Base-by-base conservation (phyloP, 1,140 invertebrate genomes). In the Calycopis cecrops region DNA sequence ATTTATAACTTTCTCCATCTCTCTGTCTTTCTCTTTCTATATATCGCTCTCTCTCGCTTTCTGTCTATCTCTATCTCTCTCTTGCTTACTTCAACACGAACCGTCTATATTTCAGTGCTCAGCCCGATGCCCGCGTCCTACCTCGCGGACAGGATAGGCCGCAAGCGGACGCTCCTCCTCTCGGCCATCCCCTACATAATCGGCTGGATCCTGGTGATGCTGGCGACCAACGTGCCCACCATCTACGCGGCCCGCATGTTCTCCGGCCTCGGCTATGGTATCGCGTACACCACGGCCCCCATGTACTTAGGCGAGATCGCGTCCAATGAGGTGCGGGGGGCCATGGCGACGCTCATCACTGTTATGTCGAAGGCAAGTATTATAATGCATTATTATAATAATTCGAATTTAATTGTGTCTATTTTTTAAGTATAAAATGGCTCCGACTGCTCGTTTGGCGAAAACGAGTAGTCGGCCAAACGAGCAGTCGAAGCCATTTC, bases 221-320 rank as follows among this genome's bases (percentile, higher is more conserved):
- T 90, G 52, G 85, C 89, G 3, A 72, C 73, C 44, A 87, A 87
- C 4, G 82, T 90, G 0, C 48, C 66, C 0, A 84, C 86, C 14
- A 82, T 92, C 6, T 92, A 92, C 66, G 65, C 88, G 3, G 85
- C 86, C 0, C 79, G 89, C 16, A 66, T 89, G 40, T 81, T 91
- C 56, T 85, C 90, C 6, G 93, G 93, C 28, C 74, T 95, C 2
- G 91, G 92, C 0, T 90, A 94, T 56, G 92, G 92, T 9, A 91
- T 92, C 35, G 88, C 91, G 2, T 92, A 91, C 56, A 90, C 91
- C 9, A 87, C 88, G 8, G 90, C 91, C 11, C 91, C 92, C 0
- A 90, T 93, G 72, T 93, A 91, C 67, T 77, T 94, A 28, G 90
- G 91, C 48, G 92, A 93, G 85, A 89, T 94, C 35, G 88, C 93